A percentile compares a stretch with the other conserved stretches of the same genome.
Evolutionary conservation across 2,113 vertebrate species (phyloP).

Genomic region (Antennarius striatus): DNA sequence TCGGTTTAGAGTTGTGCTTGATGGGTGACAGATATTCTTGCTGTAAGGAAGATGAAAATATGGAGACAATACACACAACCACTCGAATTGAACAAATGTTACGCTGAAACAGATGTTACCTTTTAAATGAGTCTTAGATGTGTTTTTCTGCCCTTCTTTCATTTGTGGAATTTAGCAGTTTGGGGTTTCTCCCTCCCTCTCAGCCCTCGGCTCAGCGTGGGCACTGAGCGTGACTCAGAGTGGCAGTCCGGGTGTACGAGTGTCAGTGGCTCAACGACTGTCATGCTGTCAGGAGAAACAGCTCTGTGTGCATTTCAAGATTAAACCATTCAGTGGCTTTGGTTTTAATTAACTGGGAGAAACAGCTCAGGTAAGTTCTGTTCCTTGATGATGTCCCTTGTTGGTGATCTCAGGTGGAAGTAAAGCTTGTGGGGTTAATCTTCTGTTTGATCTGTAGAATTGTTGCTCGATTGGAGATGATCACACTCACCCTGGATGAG

Average conservation of each 20-base stretch:
- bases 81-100: constrained; percentile 29
- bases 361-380: constrained; percentile 46
- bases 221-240: constrained; percentile 61
- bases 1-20: background rate
- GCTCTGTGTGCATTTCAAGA: constrained; percentile 27
- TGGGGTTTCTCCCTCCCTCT: constrained; percentile 53
- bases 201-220: constrained; percentile 22
- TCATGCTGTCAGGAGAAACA: constrained; percentile 45
- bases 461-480: background rate
- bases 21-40: constrained; percentile 1
- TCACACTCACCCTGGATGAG: background rate
- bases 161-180: constrained; percentile 72
- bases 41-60: constrained; percentile 21
- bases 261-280: constrained; percentile 55
- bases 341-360: constrained; percentile 12
- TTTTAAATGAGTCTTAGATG: constrained; percentile 49
- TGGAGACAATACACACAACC: constrained; percentile 23
- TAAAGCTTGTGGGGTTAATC: background rate
- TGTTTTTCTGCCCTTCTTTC: constrained; percentile 46
- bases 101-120: constrained; percentile 38
- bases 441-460: background rate
- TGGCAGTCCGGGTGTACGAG: constrained; percentile 56
- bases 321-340: constrained; percentile 25
- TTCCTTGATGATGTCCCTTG: background rate
- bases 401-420: background rate